Conservation (phyloP, 2,888 invertebrate genomes). For the Conchocele bisecta region DNA sequence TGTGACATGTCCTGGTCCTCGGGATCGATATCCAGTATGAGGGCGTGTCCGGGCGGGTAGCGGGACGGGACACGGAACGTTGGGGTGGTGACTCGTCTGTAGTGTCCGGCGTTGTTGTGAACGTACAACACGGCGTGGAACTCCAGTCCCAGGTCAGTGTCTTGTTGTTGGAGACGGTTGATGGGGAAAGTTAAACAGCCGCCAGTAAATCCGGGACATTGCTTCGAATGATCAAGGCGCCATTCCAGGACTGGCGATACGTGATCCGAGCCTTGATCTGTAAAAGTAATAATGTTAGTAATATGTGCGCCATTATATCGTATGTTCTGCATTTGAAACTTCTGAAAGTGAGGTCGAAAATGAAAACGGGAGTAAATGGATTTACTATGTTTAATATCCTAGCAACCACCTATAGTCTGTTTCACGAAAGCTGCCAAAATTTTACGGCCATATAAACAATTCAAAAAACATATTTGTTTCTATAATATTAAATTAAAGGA, state of each 20-base stretch:
- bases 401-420: too few species aligned
- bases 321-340: too few species aligned
- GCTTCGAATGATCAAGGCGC: constrained; percentile 5
- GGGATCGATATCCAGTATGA: constrained; percentile 45
- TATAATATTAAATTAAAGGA: too few species aligned
- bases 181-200: constrained; percentile 43
- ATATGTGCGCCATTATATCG: too few species aligned
- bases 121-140: constrained; percentile 39
- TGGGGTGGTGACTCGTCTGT: constrained; percentile 20
- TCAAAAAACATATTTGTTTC: too few species aligned
- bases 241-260: constrained; percentile 27
- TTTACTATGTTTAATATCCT: too few species aligned
- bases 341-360: too few species aligned
- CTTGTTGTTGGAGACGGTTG: constrained; percentile 23
- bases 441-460: too few species aligned
- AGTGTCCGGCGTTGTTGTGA: constrained; percentile 59
- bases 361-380: too few species aligned
- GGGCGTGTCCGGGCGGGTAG: constrained; percentile 43
- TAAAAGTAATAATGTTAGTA: too few species aligned
- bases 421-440: too few species aligned
- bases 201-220: background rate
- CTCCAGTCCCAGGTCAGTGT: constrained; percentile 14
- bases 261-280: background rate
- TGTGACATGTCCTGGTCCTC: background rate
- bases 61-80: constrained; percentile 47